These are phyloP conservation scores for Sander lucioperca DNA, from an alignment of 2,113 vertebrate genomes.

Conservation along the genomic window DNA sequence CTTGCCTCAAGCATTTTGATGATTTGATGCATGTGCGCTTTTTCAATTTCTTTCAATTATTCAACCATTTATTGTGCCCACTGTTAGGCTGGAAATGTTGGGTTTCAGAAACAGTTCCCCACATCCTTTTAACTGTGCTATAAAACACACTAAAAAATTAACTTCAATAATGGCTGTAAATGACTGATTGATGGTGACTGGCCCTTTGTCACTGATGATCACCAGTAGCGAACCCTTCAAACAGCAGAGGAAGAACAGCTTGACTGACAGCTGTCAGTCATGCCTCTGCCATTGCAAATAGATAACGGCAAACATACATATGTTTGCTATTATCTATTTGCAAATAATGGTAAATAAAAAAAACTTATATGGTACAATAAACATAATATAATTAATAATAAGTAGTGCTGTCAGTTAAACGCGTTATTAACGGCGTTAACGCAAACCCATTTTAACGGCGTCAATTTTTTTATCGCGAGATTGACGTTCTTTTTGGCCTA, in stretches of 20 bases:
- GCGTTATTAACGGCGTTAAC: too few relatives aligned
- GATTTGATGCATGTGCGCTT: conserved; percentile 50
- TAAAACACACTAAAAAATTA: neutral
- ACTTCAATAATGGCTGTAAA: neutral
- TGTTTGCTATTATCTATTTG: too few relatives aligned
- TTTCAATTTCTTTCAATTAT: neutral
- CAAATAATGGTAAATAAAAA: too few relatives aligned
- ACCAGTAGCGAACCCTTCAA: neutral
- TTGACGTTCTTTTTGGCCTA: too few relatives aligned
- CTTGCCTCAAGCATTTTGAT: conserved; percentile 47
- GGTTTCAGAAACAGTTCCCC: neutral
- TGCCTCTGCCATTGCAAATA: too few relatives aligned
- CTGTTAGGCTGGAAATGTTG: neutral
- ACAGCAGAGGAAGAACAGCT: neutral
- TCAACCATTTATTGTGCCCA: neutral
- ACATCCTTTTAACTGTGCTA: neutral
- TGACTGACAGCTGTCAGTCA: conserved; percentile 35
- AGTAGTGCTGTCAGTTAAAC: too few relatives aligned
- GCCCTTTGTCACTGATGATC: conserved; percentile 9
- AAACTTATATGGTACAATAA: too few relatives aligned
- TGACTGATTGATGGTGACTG: conserved; percentile 2
- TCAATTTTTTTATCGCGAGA: too few relatives aligned
- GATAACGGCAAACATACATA: too few relatives aligned
- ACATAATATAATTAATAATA: too few relatives aligned
- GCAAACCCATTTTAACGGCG: too few relatives aligned